A percentile compares a stretch with the other conserved stretches of the same genome.
Evolutionary conservation across 2,113 vertebrate species (phyloP).

Genomic region (Grus americana): DNA sequence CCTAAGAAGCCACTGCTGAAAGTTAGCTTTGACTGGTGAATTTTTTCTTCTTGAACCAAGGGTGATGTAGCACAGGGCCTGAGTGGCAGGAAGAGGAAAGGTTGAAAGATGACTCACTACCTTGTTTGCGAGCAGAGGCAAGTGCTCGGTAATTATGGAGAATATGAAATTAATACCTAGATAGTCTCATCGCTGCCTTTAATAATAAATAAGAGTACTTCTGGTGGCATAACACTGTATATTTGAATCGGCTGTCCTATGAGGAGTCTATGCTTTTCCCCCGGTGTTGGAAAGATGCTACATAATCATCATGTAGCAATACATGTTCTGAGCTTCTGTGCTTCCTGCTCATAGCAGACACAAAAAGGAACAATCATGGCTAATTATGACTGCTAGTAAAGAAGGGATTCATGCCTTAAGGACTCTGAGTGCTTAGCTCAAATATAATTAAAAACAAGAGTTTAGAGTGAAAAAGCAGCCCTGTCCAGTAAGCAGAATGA

Average conservation of each 20-base stretch:
- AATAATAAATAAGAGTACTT: slow-evolving; percentile 12
- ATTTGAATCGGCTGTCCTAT: neutral
- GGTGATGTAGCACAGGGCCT: neutral
- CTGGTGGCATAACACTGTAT: neutral
- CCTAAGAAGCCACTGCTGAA: neutral
- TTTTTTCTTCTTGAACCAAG: neutral
- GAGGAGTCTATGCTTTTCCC: neutral
- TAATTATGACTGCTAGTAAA: slow-evolving; percentile 17
- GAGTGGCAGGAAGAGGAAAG: neutral
- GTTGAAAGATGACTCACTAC: neutral
- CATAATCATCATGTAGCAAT: neutral
- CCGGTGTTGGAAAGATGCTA: neutral
- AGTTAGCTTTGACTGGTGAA: neutral
- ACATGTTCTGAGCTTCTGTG: neutral
- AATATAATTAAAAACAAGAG: neutral
- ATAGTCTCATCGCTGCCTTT: neutral
- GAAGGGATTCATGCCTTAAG: slow-evolving; percentile 8
- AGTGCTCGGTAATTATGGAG: neutral
- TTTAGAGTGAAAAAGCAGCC: neutral
- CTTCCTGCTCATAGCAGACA: neutral
- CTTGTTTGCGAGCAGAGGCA: neutral
- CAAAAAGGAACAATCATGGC: neutral
- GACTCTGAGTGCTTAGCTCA: neutral
- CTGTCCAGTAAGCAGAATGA: neutral
- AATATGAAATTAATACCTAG: slow-evolving; percentile 36